Evolutionary conservation across 2,797 vertebrate species (phyloP), one percentile per base, ranked within the genome.

Genomic region (Sebastes diploproa): DNA sequence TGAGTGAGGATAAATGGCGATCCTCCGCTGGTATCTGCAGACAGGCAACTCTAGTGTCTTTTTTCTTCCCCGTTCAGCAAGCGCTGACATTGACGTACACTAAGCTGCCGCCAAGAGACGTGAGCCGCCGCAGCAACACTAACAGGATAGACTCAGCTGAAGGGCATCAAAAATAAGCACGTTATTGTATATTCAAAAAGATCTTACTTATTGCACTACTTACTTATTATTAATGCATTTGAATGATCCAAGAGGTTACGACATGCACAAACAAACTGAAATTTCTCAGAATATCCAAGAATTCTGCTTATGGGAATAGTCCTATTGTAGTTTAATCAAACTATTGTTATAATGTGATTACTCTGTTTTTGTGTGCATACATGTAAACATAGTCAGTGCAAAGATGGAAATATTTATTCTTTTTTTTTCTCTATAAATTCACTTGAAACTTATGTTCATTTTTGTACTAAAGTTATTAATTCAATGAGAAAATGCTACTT

Each of bases 71-170:
- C 88, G 77, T 82, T 75, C 80, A 70, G 65, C 65, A 78, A 67
- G 84, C 58, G 72, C 63, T 75, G 76, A 87, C 86, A 77, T 38
- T 78, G 67, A 82, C 50, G 64, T 80, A 74, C 75, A 81, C 68
- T 85, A 83, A 84, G 85, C 82, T 84, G 36, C 76, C 59, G 38
- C 67, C 72, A 81, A 59, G 78, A 81, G 79, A 82, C 67, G 3
- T 30, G 60, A 78, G 27, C 54, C 16, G 25, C 61, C 2, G 13
- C 60, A 59, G 69, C 66, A 69, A 66, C 61, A 55, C 72, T 71
- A 75, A 77, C 72, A 70, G 75, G 82, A 75, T 72, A 79, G 75
- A 70, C 34, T 74, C 20, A 30, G 80, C 64, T 83, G 74, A 83
- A 72, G 70, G 70, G 55, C 67, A 74, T 72, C 46, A 38, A 11